A percentile compares a stretch with the other conserved stretches of the same genome.
Conservation (phyloP, 2,888 invertebrate species). For the Nymphalis urticae region DNA sequence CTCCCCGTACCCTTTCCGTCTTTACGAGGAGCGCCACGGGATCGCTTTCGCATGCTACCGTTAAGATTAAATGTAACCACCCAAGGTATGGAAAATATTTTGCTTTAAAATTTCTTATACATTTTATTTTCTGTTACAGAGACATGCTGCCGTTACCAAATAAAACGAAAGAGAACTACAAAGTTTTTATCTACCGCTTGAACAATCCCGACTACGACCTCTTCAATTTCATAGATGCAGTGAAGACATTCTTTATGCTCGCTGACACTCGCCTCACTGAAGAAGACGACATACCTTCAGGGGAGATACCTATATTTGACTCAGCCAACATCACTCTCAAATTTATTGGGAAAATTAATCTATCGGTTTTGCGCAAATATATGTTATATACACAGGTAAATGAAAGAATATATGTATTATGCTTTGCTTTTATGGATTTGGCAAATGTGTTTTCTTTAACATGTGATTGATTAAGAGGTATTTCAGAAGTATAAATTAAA, state of each 20-base stretch:
- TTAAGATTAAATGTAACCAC: no score
- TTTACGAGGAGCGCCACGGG: no score
- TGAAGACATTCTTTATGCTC: constrained; percentile 87
- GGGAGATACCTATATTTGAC: constrained; percentile 88
- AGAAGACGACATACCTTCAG: constrained; percentile 82
- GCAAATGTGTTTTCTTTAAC: no score
- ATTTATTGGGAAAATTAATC: constrained; percentile 83
- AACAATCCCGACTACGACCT: constrained; percentile 83
- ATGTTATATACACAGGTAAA: constrained; percentile 86
- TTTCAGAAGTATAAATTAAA: no score
- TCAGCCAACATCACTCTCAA: constrained; percentile 84
- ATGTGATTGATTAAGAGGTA: no score
- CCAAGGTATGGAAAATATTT: no score
- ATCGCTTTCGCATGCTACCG: no score
- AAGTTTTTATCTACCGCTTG: constrained; percentile 84
- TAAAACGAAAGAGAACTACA: constrained; percentile 84
- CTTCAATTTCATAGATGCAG: constrained; percentile 84
- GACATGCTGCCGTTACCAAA: constrained; percentile 86
- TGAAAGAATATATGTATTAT: neutral
- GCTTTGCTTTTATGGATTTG: no score
- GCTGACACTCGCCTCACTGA: constrained; percentile 85
- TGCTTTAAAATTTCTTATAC: neutral
- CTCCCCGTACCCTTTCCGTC: no score
- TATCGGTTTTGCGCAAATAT: constrained; percentile 84
- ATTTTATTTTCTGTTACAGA: constrained; percentile 64